Evolutionary conservation across 2,888 invertebrate genomes (phyloP), one percentile per base, ranked within the genome.

Genomic region (Phyllotreta cruciferae): DNA sequence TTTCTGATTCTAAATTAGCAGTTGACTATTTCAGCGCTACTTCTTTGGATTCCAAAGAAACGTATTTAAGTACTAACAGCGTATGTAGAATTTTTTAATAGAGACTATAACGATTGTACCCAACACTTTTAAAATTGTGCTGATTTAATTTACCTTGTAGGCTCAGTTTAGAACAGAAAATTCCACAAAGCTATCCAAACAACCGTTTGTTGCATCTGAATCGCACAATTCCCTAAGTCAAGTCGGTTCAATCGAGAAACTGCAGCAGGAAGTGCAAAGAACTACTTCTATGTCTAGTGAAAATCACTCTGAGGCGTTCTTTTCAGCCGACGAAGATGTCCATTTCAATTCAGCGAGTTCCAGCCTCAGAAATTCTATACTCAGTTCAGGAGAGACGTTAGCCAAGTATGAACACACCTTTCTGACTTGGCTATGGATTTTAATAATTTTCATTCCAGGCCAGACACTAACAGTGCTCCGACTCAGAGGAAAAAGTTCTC

Each of bases 241-340:
- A 0, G 80, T 82, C 9, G 85, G 85, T 42, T 85, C 85, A 0
- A 89, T 88, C 50, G 88, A 88, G 67, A 80, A 82, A 35, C 71
- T 86, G 5, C 83, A 84, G 37, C 85, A 86, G 72, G 88, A 88
- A 80, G 90, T 89, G 0, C 92, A 93, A 80, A 84, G 94, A 73
- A 93, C 94, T 0, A 89, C 92, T 76, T 94, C 94, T 0, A 88
- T 94, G 78, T 92, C 92, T 0, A 93, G 93, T 64, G 94, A 94
- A 79, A 94, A 94, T 79, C 93, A 92, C 73, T 93, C 93, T 0
- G 96, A 96, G 81, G 90, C 92, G 56, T 96, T 95, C 81, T 96
- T 93, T 78, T 96, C 96, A 0, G 96, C 96, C 0, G 95, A 96
- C 76, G 96, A 96, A 81, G 96, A 95, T 72, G 86, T 91, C 73